phyloP scores from a whole-genome alignment of 1,140 invertebrate genomes.

The Nasonia giraulti region DNA sequence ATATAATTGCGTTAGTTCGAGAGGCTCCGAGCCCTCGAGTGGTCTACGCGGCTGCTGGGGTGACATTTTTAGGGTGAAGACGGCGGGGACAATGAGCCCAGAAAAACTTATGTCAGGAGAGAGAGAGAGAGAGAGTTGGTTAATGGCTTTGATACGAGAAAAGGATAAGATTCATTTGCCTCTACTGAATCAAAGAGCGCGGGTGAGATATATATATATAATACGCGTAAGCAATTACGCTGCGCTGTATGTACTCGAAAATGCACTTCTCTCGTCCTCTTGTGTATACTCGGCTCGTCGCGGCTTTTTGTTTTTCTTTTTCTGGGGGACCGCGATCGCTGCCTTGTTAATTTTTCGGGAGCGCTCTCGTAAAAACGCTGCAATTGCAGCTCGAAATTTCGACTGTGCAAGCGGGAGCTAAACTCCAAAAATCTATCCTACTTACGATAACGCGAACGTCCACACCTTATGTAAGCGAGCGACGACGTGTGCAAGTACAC shows the following conservation, averaged over 20 bases:
- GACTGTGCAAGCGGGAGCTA: too few relatives aligned
- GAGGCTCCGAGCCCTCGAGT: constrained; percentile 57
- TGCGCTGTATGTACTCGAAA: constrained; percentile 50
- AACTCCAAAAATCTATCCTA: too few relatives aligned
- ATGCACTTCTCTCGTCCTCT: constrained; percentile 40
- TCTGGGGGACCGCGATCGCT: background rate
- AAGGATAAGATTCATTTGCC: constrained; percentile 71
- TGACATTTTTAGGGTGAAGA: constrained; percentile 65
- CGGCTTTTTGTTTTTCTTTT: background rate
- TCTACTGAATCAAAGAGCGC: constrained; percentile 65
- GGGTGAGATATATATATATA: background rate
- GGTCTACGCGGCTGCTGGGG: constrained; percentile 53
- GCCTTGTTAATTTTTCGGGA: constrained; percentile 19
- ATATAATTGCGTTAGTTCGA: constrained; percentile 70
- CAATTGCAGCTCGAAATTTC: too few relatives aligned
- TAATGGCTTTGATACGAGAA: constrained; percentile 71
- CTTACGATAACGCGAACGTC: too few relatives aligned
- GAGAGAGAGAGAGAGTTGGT: constrained; percentile 58
- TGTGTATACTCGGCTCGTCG: background rate
- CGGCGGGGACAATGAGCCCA: constrained; percentile 27
- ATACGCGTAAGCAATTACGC: constrained; percentile 67
- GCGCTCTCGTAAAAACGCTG: background rate
- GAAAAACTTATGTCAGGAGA: constrained; percentile 31
- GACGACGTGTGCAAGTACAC: background rate
- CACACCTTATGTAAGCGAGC: background rate